These are phyloP conservation scores for Gadopsis bispinosus DNA, from an alignment of 2,797 vertebrate species.

Conservation along the genomic window DNA sequence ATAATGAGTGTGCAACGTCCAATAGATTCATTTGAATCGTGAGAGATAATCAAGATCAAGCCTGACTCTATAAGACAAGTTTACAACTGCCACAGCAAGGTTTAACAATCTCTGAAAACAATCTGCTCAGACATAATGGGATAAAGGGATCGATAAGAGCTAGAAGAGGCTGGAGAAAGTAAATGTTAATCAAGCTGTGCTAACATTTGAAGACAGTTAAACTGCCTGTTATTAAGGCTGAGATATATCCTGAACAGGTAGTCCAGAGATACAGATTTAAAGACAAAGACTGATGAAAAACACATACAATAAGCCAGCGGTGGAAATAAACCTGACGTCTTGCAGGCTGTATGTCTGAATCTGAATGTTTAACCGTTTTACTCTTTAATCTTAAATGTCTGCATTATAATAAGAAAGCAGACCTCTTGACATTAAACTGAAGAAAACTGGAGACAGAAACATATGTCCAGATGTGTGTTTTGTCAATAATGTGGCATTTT, in stretches of 20 bases:
- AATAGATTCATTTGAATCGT: slow-evolving; percentile 39
- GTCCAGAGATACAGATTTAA: slow-evolving; percentile 21
- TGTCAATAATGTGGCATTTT: slow-evolving; percentile 29
- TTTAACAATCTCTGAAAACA: slow-evolving; percentile 70
- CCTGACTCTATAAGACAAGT: slow-evolving; percentile 53
- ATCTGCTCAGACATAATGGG: slow-evolving; percentile 69
- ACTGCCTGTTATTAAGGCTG: slow-evolving; percentile 36
- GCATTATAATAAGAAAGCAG: neutral
- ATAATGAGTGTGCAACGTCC: slow-evolving; percentile 37
- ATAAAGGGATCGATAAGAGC: slow-evolving; percentile 66
- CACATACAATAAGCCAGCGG: slow-evolving; percentile 16
- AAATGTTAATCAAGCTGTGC: slow-evolving; percentile 62
- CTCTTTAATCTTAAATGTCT: slow-evolving; percentile 5
- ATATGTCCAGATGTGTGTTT: slow-evolving; percentile 14
- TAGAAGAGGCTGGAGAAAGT: slow-evolving; percentile 56
- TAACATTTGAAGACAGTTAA: slow-evolving; percentile 58
- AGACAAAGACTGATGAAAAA: slow-evolving; percentile 40
- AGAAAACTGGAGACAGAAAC: slow-evolving; percentile 21
- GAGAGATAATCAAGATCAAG: slow-evolving; percentile 57
- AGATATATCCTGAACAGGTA: slow-evolving; percentile 42
- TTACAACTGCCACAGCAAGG: slow-evolving; percentile 65
- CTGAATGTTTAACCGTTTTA: slow-evolving; percentile 3
- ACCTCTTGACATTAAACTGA: slow-evolving; percentile 1
- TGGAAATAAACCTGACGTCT: slow-evolving; percentile 13
- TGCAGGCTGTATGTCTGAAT: neutral